These are phyloP conservation scores for Myiozetetes cayanensis DNA, from an alignment of 2,113 vertebrate genomes.

Conservation along the genomic window DNA sequence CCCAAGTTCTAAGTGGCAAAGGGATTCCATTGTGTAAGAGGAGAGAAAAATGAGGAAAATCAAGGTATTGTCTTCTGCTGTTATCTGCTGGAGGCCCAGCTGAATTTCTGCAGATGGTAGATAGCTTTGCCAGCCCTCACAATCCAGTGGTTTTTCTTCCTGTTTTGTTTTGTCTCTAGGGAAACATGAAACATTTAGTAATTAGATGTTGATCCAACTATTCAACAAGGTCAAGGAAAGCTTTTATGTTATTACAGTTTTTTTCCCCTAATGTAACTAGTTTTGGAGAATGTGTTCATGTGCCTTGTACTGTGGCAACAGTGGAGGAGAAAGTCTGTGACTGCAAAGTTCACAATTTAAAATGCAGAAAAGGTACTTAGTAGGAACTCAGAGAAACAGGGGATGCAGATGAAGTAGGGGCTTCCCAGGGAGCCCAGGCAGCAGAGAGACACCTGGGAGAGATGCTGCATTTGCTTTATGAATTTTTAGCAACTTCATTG, in stretches of 20 bases:
- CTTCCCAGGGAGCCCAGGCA: not conserved
- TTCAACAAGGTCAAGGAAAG: conserved; percentile 47
- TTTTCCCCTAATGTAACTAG: not conserved
- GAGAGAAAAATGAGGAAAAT: not conserved
- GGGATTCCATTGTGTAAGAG: not conserved
- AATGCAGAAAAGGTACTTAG: not conserved
- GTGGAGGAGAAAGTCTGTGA: not conserved
- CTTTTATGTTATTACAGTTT: not conserved
- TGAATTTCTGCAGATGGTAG: conserved; percentile 59
- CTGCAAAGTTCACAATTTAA: not conserved
- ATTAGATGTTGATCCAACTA: conserved; percentile 22
- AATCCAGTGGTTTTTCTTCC: conserved; percentile 17
- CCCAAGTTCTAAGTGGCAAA: not conserved
- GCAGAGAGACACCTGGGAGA: not conserved
- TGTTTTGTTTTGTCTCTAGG: conserved; percentile 27
- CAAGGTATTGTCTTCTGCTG: conserved; percentile 12
- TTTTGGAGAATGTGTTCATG: not conserved
- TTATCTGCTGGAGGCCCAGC: conserved; percentile 43
- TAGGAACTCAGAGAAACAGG: not conserved
- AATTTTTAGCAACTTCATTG: not conserved
- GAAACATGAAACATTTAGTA: conserved; percentile 17
- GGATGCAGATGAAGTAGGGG: not conserved
- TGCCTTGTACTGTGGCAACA: not conserved
- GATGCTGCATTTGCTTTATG: not conserved
- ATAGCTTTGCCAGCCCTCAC: conserved; percentile 51